Percentiles rank a stretch among this genome's conserved stretches.
Evolutionary conservation across 1,140 invertebrate genomes (phyloP).

Genomic region (Zaprionus africanus): DNA sequence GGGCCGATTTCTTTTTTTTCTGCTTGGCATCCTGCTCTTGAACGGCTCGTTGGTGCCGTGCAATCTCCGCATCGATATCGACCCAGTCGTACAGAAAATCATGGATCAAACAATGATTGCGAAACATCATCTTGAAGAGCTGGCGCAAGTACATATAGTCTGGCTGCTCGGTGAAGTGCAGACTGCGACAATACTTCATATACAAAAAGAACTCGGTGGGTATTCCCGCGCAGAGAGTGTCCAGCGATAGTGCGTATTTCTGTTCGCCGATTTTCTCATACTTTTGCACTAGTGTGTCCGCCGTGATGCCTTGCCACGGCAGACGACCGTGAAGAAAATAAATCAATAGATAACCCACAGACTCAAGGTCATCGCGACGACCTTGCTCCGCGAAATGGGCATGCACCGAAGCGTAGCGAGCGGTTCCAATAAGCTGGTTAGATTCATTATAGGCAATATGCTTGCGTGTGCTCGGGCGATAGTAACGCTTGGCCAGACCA

Average conservation of each 20-base stretch:
- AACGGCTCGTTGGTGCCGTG: not conserved
- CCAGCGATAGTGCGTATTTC: constrained; percentile 95
- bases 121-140: constrained; percentile 51
- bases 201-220: constrained; percentile 98
- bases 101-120: constrained; percentile 21
- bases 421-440: constrained; percentile 96
- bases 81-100: constrained; percentile 64
- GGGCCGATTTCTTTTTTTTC: not conserved
- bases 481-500: constrained; percentile 96
- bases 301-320: constrained; percentile 95
- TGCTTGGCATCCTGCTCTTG: not conserved
- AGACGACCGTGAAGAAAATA: constrained; percentile 94
- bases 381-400: constrained; percentile 95
- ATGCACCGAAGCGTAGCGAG: constrained; percentile 96
- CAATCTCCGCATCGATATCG: constrained; percentile 21
- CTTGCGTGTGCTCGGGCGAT: constrained; percentile 91
- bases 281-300: constrained; percentile 95
- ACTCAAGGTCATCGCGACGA: constrained; percentile 96
- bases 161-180: constrained; percentile 95
- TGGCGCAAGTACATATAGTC: constrained; percentile 93
- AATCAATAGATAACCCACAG: constrained; percentile 96
- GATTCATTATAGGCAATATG: constrained; percentile 96
- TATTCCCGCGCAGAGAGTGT: constrained; percentile 94
- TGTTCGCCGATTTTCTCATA: constrained; percentile 97
- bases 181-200: constrained; percentile 95